phyloP scores from a whole-genome alignment of 2,888 invertebrate genomes.

The Drosophila borealis region DNA sequence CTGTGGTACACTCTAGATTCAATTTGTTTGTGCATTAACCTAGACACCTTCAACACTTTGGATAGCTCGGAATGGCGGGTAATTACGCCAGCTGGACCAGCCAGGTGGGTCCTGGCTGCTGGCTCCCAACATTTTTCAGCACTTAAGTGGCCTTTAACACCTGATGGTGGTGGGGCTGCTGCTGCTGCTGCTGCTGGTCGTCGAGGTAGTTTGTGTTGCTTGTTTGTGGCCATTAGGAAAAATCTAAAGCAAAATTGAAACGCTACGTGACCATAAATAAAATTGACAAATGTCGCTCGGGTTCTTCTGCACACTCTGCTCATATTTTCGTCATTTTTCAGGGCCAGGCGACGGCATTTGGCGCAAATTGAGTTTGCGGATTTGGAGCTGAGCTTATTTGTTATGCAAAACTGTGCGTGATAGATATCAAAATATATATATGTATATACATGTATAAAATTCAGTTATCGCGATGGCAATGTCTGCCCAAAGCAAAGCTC shows the following conservation, averaged over 20 bases:
- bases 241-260: conserved; percentile 62
- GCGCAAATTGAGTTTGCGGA: conserved; percentile 68
- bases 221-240: conserved; percentile 62
- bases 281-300: conserved; percentile 70
- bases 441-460: conserved; percentile 33
- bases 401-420: conserved; percentile 68
- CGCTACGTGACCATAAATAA: conserved; percentile 77
- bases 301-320: conserved; percentile 18
- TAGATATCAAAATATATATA: conserved; percentile 39
- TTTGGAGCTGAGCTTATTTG: conserved; percentile 46
- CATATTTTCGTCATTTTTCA: conserved; percentile 21
- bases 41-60: conserved; percentile 36
- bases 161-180: conserved; percentile 45
- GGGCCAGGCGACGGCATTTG: conserved; percentile 32
- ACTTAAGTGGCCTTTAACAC: conserved; percentile 79
- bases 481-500: conserved; percentile 44
- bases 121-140: conserved; percentile 58
- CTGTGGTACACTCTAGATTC: conserved; percentile 15
- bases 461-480: conserved; percentile 44
- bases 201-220: conserved; percentile 36
- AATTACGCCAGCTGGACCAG: conserved; percentile 56
- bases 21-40: conserved; percentile 69
- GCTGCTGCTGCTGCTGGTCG: conserved; percentile 16
- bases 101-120: conserved; percentile 9
- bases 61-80: conserved; percentile 42